Evolutionary conservation across 1,140 invertebrate species (phyloP).

Genomic region (Idris sp.): DNA sequence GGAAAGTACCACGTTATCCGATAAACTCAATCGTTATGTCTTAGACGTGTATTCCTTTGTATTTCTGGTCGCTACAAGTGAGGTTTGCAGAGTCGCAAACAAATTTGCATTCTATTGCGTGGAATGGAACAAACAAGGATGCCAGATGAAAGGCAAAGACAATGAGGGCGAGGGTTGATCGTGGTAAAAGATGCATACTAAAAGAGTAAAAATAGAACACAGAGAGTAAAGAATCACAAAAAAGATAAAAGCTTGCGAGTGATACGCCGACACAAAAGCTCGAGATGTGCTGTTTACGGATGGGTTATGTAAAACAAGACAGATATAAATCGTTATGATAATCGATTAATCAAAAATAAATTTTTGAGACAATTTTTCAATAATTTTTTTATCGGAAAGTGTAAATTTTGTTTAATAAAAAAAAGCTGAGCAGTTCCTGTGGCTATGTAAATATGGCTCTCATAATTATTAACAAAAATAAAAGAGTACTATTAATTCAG

Average conservation of each 20-base stretch:
- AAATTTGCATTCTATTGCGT: slow-evolving; percentile 59
- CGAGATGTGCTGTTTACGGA: slow-evolving; percentile 16
- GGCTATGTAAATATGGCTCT: too few species aligned
- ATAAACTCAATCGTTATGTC: slow-evolving; percentile 44
- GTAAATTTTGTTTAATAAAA: too few species aligned
- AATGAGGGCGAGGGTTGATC: slow-evolving; percentile 36
- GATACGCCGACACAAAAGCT: slow-evolving; percentile 28
- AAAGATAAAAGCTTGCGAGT: slow-evolving; percentile 22
- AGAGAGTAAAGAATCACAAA: slow-evolving; percentile 38
- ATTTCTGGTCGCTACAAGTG: slow-evolving; percentile 35
- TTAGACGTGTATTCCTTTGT: slow-evolving; percentile 47
- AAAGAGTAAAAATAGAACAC: slow-evolving; percentile 40
- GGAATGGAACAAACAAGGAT: slow-evolving; percentile 24
- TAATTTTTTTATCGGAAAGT: too few species aligned
- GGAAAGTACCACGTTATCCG: slow-evolving; percentile 39
- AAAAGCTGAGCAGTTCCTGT: too few species aligned
- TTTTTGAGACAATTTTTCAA: too few species aligned
- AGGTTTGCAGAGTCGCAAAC: slow-evolving; percentile 39
- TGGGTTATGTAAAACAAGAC: slow-evolving; percentile 15
- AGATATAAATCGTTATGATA: slow-evolving; percentile 26
- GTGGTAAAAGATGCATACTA: slow-evolving; percentile 39
- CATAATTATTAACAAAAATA: too few species aligned
- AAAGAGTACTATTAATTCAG: too few species aligned
- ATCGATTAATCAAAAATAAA: neutral
- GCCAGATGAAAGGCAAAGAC: slow-evolving; percentile 36